phyloP scores from a whole-genome alignment of 2,113 vertebrate genomes.

The Arizona elegans region DNA sequence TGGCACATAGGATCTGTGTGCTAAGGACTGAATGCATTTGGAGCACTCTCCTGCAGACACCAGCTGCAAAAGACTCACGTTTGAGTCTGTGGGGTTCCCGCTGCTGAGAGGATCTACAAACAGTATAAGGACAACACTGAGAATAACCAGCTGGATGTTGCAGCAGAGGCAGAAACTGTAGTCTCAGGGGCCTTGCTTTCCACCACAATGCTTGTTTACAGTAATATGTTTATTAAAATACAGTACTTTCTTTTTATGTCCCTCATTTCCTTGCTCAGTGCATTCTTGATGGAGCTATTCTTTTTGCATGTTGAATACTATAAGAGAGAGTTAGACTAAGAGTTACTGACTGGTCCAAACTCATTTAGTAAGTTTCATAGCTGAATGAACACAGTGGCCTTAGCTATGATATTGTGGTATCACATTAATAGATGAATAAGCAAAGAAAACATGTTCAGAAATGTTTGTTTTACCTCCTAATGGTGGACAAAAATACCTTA shows the following conservation, averaged over 20 bases:
- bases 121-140: not conserved
- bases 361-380: not conserved
- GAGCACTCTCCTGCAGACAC: not conserved
- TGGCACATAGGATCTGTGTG: not conserved
- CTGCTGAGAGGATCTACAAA: not conserved
- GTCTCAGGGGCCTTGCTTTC: constrained; percentile 10
- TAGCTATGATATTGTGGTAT: constrained; percentile 45
- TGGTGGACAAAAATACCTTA: constrained; percentile 61
- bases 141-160: not conserved
- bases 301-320: not conserved
- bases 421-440: constrained; percentile 64
- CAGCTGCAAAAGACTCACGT: not conserved
- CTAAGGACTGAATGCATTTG: not conserved
- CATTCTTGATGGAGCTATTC: not conserved
- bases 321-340: not conserved
- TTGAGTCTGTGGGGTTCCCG: not conserved
- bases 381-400: constrained; percentile 52
- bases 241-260: not conserved
- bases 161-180: not conserved
- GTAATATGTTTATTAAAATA: not conserved
- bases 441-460: constrained; percentile 49
- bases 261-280: not conserved
- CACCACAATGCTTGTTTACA: constrained; percentile 14
- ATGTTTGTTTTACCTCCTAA: constrained; percentile 71
- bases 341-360: not conserved